phyloP scores from a whole-genome alignment of 2,888 invertebrate genomes.

The Sipunculus nudus region DNA sequence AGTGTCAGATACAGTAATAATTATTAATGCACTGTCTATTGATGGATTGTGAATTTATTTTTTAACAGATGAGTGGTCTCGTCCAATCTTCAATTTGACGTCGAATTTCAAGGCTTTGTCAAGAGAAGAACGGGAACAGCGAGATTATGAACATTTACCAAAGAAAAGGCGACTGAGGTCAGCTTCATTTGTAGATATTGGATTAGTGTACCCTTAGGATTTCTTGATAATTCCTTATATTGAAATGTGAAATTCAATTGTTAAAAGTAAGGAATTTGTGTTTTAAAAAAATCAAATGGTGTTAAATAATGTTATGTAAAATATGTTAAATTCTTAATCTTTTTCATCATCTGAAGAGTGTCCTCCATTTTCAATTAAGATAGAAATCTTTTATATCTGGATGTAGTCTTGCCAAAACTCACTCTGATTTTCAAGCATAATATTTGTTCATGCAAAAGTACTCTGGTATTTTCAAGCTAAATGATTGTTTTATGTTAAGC shows the following conservation, averaged over 20 bases:
- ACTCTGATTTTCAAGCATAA: too few species aligned
- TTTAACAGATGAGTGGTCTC: slow-evolving; percentile 83
- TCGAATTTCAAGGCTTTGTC: slow-evolving; percentile 89
- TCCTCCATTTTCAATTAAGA: too few species aligned
- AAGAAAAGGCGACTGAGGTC: slow-evolving; percentile 66
- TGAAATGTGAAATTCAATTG: background rate
- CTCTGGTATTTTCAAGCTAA: too few species aligned
- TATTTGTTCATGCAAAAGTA: too few species aligned
- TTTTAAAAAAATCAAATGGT: too few species aligned
- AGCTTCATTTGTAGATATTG: slow-evolving; percentile 1
- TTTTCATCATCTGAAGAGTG: too few species aligned
- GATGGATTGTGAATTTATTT: background rate
- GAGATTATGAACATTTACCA: slow-evolving; percentile 87
- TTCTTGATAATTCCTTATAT: background rate
- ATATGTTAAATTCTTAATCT: too few species aligned
- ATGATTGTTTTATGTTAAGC: too few species aligned
- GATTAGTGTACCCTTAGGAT: slow-evolving; percentile 32
- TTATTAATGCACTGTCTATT: background rate
- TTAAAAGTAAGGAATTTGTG: background rate
- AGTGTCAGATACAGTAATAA: background rate
- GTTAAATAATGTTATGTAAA: too few species aligned
- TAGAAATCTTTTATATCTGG: too few species aligned
- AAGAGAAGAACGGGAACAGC: slow-evolving; percentile 91
- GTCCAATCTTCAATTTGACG: slow-evolving; percentile 96
- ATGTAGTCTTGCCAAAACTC: too few species aligned